Conservation (phyloP, 2,888 invertebrate species). For the Rhabditoides inermis region DNA sequence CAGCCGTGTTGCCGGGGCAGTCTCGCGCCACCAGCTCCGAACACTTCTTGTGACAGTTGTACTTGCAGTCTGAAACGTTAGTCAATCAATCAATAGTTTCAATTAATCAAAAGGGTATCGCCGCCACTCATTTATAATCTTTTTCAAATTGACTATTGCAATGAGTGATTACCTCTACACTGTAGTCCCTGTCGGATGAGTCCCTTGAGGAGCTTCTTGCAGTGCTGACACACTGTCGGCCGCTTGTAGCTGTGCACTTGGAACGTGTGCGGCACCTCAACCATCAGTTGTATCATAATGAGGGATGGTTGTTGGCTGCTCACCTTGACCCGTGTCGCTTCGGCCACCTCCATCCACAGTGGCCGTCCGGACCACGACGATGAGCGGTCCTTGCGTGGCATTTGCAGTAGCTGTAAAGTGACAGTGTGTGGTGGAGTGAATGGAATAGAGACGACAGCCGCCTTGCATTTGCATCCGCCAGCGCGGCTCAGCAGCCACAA, state of each 20-base stretch:
- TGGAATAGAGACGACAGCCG: too few relatives aligned
- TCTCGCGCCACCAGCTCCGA: conserved; percentile 48
- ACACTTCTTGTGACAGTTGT: conserved; percentile 90
- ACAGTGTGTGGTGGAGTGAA: too few relatives aligned
- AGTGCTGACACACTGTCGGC: conserved; percentile 89
- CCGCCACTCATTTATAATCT: not conserved
- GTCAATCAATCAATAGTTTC: not conserved
- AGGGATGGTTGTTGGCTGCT: not conserved
- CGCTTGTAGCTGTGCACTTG: conserved; percentile 89
- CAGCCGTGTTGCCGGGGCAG: conserved; percentile 43
- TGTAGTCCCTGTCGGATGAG: conserved; percentile 86
- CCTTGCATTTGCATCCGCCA: too few relatives aligned
- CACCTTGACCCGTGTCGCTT: conserved; percentile 60
- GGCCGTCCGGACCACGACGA: conserved; percentile 61
- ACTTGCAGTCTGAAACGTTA: conserved; percentile 68
- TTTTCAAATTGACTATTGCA: not conserved
- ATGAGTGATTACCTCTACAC: conserved; percentile 67
- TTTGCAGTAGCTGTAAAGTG: conserved; percentile 46
- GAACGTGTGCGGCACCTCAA: conserved; percentile 86
- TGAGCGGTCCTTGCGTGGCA: conserved; percentile 51
- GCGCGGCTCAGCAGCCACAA: too few relatives aligned
- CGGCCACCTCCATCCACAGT: conserved; percentile 67
- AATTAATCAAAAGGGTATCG: not conserved
- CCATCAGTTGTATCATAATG: not conserved
- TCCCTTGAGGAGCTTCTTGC: conserved; percentile 87